Evolutionary conservation across 1,140 invertebrate species (phyloP).

Genomic region (Apis dorsata): DNA sequence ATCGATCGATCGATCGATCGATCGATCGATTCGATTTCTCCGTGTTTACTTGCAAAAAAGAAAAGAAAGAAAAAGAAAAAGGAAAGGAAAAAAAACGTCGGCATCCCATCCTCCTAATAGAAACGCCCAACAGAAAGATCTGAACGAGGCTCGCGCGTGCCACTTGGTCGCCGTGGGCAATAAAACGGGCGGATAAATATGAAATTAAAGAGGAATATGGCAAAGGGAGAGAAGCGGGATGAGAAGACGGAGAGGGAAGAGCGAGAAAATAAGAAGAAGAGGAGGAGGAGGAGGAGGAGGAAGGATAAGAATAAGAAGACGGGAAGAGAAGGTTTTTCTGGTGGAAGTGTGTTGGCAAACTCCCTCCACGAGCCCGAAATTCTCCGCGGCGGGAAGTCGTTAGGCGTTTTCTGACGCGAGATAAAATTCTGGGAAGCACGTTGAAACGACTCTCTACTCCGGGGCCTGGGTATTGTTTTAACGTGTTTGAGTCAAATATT

Average conservation of each 20-base stretch:
- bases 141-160: conserved; percentile 32
- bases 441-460: conserved; percentile 75
- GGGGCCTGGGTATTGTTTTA: conserved; percentile 79
- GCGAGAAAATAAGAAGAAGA: neutral
- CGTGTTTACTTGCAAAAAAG: too few species aligned
- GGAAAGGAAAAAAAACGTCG: neutral
- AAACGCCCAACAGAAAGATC: neutral
- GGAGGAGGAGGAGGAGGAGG: too few species aligned
- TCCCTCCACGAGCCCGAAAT: conserved; percentile 63
- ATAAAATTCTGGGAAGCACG: conserved; percentile 79
- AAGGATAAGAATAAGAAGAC: neutral
- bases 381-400: conserved; percentile 73
- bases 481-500: conserved; percentile 81
- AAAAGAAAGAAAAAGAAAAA: too few species aligned
- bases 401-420: conserved; percentile 77
- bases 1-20: too few species aligned
- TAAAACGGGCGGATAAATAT: conserved; percentile 34
- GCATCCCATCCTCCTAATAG: neutral
- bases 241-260: neutral
- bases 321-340: conserved; percentile 41
- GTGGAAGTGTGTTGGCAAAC: conserved; percentile 20
- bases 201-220: conserved; percentile 19
- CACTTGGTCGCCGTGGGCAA: conserved; percentile 23
- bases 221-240: too few species aligned
- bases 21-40: neutral